These are phyloP conservation scores for Cyclophora punctaria DNA, from an alignment of 2,888 invertebrate genomes.

Conservation along the genomic window DNA sequence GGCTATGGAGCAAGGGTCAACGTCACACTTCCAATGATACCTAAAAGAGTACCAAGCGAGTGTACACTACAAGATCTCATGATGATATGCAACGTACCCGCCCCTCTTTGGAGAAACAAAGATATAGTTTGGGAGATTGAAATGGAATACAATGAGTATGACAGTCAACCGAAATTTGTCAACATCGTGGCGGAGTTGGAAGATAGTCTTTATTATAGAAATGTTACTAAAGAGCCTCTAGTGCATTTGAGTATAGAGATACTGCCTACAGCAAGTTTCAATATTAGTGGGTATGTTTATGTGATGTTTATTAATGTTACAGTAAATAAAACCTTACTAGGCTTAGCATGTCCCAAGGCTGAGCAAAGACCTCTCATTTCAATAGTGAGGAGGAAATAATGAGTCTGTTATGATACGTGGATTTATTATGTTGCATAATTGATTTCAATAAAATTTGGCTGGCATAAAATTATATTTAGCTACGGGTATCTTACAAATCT, in stretches of 20 bases:
- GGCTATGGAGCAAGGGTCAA: constrained; percentile 52
- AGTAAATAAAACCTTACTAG: too few species aligned
- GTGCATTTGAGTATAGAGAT: constrained; percentile 34
- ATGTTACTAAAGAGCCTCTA: constrained; percentile 30
- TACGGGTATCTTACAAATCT: too few species aligned
- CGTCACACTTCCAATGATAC: constrained; percentile 41
- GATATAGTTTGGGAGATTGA: constrained; percentile 47
- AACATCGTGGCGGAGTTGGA: constrained; percentile 34
- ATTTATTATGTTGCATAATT: too few species aligned
- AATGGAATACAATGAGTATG: constrained; percentile 44
- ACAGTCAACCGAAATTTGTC: constrained; percentile 27
- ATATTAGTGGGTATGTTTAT: constrained; percentile 44
- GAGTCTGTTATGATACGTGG: too few species aligned
- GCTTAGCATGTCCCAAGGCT: too few species aligned
- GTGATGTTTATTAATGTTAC: background rate
- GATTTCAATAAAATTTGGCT: too few species aligned
- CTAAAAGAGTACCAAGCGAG: constrained; percentile 46
- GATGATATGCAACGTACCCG: constrained; percentile 48
- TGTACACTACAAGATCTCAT: constrained; percentile 41
- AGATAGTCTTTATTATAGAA: constrained; percentile 40
- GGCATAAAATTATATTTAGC: too few species aligned
- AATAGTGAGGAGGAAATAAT: too few species aligned
- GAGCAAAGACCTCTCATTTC: too few species aligned
- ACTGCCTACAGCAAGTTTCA: constrained; percentile 38
- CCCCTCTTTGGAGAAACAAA: constrained; percentile 43